Percentiles rank a stretch among this genome's conserved stretches.
Conservation (phyloP, 2,113 vertebrate species). For the Hepsetus odoe region DNA sequence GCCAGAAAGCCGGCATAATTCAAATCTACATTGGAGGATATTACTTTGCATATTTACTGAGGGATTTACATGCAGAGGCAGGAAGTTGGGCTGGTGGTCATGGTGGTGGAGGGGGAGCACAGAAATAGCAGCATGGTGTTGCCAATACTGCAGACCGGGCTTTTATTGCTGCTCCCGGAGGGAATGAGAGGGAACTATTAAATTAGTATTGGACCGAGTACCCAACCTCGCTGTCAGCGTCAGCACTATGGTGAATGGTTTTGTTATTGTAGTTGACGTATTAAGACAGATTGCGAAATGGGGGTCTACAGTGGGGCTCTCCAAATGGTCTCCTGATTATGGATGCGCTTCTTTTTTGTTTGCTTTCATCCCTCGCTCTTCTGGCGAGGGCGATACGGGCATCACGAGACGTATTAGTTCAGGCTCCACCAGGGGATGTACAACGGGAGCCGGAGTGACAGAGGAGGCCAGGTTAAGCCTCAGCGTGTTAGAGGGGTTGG, state of each 20-base stretch:
- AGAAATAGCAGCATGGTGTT: slow-evolving; percentile 16
- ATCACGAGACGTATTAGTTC: not conserved
- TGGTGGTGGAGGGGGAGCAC: not conserved
- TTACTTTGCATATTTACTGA: slow-evolving; percentile 56
- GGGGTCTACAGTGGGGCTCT: slow-evolving; percentile 39
- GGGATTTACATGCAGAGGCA: slow-evolving; percentile 45
- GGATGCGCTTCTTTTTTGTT: not conserved
- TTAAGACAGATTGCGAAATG: slow-evolving; percentile 54
- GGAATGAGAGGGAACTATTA: slow-evolving; percentile 53
- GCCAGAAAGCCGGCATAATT: slow-evolving; percentile 50
- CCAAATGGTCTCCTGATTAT: slow-evolving; percentile 41
- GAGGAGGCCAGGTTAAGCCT: slow-evolving; percentile 62
- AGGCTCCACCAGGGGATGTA: slow-evolving; percentile 1
- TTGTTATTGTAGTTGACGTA: slow-evolving; percentile 55
- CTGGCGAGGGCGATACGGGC: slow-evolving; percentile 3
- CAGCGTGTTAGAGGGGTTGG: slow-evolving; percentile 59
- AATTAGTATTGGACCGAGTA: slow-evolving; percentile 59
- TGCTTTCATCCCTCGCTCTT: slow-evolving; percentile 5
- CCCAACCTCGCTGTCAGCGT: slow-evolving; percentile 51
- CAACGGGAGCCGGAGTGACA: slow-evolving; percentile 54
- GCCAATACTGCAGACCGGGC: slow-evolving; percentile 51
- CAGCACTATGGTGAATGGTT: slow-evolving; percentile 48
- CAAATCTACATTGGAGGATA: slow-evolving; percentile 53
- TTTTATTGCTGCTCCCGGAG: slow-evolving; percentile 52
- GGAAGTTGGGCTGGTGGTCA: not conserved